phyloP scores from a whole-genome alignment of 53 echinoderm and acorn worm genomes.

The Echinarachnius parma region DNA sequence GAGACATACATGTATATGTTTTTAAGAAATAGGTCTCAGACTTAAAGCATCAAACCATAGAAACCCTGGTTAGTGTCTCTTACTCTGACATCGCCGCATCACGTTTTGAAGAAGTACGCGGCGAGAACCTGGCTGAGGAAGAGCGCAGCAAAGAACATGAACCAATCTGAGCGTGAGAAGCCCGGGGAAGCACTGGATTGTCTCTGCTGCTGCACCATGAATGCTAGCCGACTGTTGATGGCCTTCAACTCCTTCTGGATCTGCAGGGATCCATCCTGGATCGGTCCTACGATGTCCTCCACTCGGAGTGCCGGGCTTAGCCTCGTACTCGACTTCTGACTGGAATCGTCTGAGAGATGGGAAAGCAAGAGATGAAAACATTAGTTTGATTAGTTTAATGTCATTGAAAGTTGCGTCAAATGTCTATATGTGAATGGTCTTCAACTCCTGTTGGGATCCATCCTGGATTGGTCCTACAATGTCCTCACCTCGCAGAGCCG shows the following conservation, averaged over 20 bases:
- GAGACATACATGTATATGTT: no score
- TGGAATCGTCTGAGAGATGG: conserved; percentile 19
- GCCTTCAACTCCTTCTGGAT: conserved; percentile 72
- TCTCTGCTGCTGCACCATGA: conserved; percentile 59
- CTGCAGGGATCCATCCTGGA: conserved; percentile 63
- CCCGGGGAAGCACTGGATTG: conserved; percentile 7
- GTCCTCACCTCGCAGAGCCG: conserved; percentile 19
- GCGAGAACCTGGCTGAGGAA: conserved; percentile 50
- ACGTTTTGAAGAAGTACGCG: conserved; percentile 45
- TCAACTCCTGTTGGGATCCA: conserved; percentile 66
- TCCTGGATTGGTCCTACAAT: conserved; percentile 65
- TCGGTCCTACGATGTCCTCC: conserved; percentile 53
- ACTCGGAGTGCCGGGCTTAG: conserved; percentile 4
- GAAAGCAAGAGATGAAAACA: neutral
- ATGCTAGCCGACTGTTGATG: conserved; percentile 71
- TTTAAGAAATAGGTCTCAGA: no score
- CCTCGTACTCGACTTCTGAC: conserved; percentile 46
- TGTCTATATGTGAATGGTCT: conserved; percentile 74
- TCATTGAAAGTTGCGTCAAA: neutral
- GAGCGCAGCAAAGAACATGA: conserved; percentile 38
- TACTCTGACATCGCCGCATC: no score
- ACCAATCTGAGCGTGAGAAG: conserved; percentile 40
- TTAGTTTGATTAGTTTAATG: neutral
- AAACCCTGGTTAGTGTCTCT: no score
- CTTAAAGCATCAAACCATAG: no score